Evolutionary conservation across 2,113 vertebrate genomes (phyloP), one percentile per base, ranked within the genome.

Genomic region (Etheostoma cragini): DNA sequence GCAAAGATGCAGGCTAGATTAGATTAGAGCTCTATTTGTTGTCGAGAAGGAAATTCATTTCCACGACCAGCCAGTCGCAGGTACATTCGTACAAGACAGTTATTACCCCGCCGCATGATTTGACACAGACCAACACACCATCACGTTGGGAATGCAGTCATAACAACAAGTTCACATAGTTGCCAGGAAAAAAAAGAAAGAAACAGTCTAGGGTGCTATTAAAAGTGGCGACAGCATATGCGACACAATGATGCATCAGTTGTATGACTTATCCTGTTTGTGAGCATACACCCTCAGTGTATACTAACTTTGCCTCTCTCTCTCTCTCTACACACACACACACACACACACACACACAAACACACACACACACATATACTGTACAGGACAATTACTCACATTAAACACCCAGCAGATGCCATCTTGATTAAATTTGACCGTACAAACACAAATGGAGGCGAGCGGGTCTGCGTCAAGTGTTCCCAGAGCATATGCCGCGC

Each of bases 381-480:
- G 78, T 92, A 91, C 82, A 89, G 88, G 90, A 94, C 93, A 94
- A 95, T 95, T 94, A 95, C 92, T 94, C 94, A 93, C 91, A 94
- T 94, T 95, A 94, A 94, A 95, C 88, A 89, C 89, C 89, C 89
- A 94, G 90, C 95, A 95, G 94, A 95, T 94, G 94, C 94, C 92
- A 91, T 91, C 89, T 93, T 95, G 92, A 95, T 95, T 94, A 93
- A 94, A 95, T 94, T 93, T 94, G 94, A 95, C 93, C 94, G 89
- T 91, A 93, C 91, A 92, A 93, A 95, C 94, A 93, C 92, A 93
- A 95, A 94, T 90, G 91, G 90, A 95, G 93, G 80, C 86, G 74
- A 93, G 92, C 79, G 72, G 89, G 87, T 85, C 87, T 88, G 86
- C 91, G 88, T 83, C 80, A 65, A 90, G 90, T 60, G 80, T 90